Evolutionary conservation across 2,888 invertebrate species (phyloP).

Genomic region (Octodonta nipae): DNA sequence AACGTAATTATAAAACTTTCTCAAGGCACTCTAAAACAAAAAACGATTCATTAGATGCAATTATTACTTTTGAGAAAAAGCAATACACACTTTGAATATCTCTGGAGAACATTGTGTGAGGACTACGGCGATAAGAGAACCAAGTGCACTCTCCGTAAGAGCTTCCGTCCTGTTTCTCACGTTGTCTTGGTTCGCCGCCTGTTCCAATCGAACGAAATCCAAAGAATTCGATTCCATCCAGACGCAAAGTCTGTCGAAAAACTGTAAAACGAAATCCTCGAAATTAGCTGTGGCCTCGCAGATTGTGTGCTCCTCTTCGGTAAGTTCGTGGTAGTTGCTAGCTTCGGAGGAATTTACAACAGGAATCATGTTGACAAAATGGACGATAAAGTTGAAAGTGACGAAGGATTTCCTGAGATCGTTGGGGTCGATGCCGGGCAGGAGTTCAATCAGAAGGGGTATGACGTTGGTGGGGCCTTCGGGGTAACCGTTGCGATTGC

Average conservation of each 20-base stretch:
- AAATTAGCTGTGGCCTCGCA: slow-evolving; percentile 75
- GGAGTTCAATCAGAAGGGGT: slow-evolving; percentile 61
- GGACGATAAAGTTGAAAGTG: slow-evolving; percentile 66
- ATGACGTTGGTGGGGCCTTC: slow-evolving; percentile 72
- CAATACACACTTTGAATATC: slow-evolving; percentile 38
- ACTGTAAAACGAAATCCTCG: slow-evolving; percentile 78
- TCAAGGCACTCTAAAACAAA: slow-evolving; percentile 45
- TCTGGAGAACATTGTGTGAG: slow-evolving; percentile 58
- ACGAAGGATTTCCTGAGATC: slow-evolving; percentile 64
- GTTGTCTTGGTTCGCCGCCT: slow-evolving; percentile 40
- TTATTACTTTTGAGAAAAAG: slow-evolving; percentile 2
- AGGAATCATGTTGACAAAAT: slow-evolving; percentile 65
- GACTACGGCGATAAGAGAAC: slow-evolving; percentile 52
- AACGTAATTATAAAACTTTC: slow-evolving; percentile 62
- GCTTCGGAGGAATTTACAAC: slow-evolving; percentile 75
- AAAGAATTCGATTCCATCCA: slow-evolving; percentile 58
- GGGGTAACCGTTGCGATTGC: slow-evolving; percentile 44
- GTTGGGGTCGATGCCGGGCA: slow-evolving; percentile 85
- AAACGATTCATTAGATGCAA: slow-evolving; percentile 1
- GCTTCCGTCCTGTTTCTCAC: slow-evolving; percentile 56
- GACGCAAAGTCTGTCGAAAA: slow-evolving; percentile 62
- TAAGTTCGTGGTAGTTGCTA: slow-evolving; percentile 47
- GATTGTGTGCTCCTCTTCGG: slow-evolving; percentile 61
- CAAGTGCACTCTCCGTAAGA: slow-evolving; percentile 56
- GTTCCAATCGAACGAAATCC: slow-evolving; percentile 54